Conservation (phyloP, 2,113 vertebrate species). For the Romanogobio albipinnatus region DNA sequence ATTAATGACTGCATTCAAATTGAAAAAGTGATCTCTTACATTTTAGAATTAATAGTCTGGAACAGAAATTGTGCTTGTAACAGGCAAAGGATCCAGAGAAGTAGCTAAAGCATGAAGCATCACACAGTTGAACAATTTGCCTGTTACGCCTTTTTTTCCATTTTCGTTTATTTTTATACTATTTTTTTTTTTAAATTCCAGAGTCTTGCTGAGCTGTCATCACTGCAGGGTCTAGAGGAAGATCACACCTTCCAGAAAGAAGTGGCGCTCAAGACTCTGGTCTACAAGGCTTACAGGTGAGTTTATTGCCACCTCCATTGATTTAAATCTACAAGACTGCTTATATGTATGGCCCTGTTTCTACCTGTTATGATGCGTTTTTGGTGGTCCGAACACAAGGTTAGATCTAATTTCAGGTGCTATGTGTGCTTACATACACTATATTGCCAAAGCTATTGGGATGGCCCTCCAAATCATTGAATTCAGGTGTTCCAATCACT, state of each 20-base stretch:
- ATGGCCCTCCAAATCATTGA: no score
- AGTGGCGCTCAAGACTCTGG: slow-evolving; percentile 88
- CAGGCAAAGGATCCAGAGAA: neutral
- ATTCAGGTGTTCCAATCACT: no score
- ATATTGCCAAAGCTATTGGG: no score
- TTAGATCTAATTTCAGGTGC: neutral
- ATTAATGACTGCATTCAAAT: neutral
- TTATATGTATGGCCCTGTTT: neutral
- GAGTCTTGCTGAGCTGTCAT: slow-evolving; percentile 93
- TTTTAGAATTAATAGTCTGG: neutral
- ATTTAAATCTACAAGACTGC: neutral
- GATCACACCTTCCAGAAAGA: slow-evolving; percentile 94
- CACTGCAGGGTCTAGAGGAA: slow-evolving; percentile 92
- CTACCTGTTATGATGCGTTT: neutral
- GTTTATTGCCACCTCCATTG: neutral
- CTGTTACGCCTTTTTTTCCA: neutral
- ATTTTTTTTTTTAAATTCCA: slow-evolving; percentile 58
- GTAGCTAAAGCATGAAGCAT: neutral
- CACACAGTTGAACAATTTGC: neutral
- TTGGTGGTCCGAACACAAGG: neutral
- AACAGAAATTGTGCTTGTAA: neutral
- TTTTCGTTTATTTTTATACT: neutral
- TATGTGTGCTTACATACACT: no score
- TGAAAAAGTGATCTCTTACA: neutral
- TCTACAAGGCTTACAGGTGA: slow-evolving; percentile 97